Evolutionary conservation across 1,140 invertebrate species (phyloP).

Genomic region (Psix sp.): DNA sequence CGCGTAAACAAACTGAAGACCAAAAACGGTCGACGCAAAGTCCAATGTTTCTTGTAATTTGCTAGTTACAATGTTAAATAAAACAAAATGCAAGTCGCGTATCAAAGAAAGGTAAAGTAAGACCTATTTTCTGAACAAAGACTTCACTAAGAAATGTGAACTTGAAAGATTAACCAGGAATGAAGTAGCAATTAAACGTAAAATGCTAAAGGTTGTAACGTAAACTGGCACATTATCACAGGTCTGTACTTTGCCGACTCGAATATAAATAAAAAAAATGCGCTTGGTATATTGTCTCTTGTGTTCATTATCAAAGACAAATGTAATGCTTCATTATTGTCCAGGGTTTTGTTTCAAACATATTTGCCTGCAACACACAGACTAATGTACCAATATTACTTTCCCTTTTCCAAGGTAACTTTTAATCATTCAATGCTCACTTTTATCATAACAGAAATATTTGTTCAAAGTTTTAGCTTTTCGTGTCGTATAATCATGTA

Average conservation of each 20-base stretch:
- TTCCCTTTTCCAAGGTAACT: not conserved
- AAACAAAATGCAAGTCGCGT: too few relatives aligned
- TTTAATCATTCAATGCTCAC: too few relatives aligned
- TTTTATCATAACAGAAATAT: too few relatives aligned
- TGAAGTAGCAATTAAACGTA: constrained; percentile 1
- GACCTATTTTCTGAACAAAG: not conserved
- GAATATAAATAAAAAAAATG: constrained; percentile 1
- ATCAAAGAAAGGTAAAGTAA: not conserved
- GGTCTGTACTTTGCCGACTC: not conserved
- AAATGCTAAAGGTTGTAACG: not conserved
- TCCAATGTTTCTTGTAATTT: too few relatives aligned
- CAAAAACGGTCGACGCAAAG: too few relatives aligned
- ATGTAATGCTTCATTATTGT: constrained; percentile 1
- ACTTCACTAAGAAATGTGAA: too few relatives aligned
- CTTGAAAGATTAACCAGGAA: too few relatives aligned
- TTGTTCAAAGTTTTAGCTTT: too few relatives aligned
- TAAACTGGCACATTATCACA: not conserved
- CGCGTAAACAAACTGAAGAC: too few relatives aligned
- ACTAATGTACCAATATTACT: not conserved
- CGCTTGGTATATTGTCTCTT: not conserved
- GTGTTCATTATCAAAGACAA: not conserved
- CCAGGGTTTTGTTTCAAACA: constrained; percentile 1
- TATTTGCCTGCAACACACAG: not conserved
- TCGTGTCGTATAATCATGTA: too few relatives aligned
- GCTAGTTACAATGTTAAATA: too few relatives aligned